Conservation (phyloP, 2,113 vertebrate genomes). For the Dipodomys ordii region DNA sequence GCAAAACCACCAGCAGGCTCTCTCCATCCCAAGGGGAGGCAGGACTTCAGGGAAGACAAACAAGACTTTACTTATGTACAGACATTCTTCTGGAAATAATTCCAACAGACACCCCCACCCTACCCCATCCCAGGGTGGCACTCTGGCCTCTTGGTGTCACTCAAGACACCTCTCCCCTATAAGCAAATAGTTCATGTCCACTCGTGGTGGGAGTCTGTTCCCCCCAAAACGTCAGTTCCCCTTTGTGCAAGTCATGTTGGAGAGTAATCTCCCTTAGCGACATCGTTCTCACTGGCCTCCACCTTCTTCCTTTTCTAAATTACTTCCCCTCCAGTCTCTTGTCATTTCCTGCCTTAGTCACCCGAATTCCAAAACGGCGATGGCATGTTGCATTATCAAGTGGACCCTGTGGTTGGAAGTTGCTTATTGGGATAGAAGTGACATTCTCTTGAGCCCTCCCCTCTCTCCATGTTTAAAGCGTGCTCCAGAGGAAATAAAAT, state of each 20-base stretch:
- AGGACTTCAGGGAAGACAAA: neutral
- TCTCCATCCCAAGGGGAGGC: neutral
- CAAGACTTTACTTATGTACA: neutral
- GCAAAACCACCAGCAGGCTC: no score
- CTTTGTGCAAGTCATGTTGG: conserved; percentile 23
- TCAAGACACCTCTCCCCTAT: no score
- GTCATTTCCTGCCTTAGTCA: conserved; percentile 80
- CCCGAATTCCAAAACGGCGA: neutral
- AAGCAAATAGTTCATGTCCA: neutral
- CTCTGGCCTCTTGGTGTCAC: accelerated
- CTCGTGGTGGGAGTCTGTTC: neutral
- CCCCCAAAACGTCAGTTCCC: conserved; percentile 21
- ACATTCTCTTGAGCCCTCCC: neutral
- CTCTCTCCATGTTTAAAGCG: neutral
- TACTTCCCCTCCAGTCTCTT: conserved; percentile 43
- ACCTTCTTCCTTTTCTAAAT: conserved; percentile 59
- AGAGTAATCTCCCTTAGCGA: neutral
- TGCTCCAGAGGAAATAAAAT: neutral
- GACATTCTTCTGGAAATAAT: neutral
- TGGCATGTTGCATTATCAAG: neutral
- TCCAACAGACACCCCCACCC: no score
- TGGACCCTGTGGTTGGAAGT: neutral
- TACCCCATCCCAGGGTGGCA: accelerated
- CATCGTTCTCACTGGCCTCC: neutral
- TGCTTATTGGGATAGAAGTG: accelerated